Conservation (phyloP, 2,113 vertebrate genomes). For the Prietella phreatophila region DNA sequence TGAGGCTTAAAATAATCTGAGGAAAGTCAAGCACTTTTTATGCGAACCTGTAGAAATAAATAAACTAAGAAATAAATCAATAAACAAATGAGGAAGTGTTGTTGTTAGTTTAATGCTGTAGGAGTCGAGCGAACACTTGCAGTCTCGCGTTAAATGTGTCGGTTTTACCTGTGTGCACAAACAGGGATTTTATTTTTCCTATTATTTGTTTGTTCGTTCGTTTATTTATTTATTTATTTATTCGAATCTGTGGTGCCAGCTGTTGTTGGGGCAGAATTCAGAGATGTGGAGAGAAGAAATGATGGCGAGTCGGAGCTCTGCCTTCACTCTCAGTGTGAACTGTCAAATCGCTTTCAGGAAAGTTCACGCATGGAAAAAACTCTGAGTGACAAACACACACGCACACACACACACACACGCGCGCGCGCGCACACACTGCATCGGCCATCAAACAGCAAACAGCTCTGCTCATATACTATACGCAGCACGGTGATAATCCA, state of each 20-base stretch:
- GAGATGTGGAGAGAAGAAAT: not conserved
- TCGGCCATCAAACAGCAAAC: not conserved
- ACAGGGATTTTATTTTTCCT: not conserved
- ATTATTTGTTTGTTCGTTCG: slow-evolving; percentile 57
- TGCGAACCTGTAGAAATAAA: not conserved
- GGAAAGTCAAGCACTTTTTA: slow-evolving; percentile 31
- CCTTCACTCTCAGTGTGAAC: slow-evolving; percentile 59
- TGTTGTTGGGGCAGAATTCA: slow-evolving; percentile 62
- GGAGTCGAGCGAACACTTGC: not conserved
- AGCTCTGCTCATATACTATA: not conserved
- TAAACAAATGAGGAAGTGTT: slow-evolving; percentile 17
- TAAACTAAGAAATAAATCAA: not conserved
- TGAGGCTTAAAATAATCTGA: slow-evolving; percentile 35
- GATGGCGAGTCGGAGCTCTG: slow-evolving; percentile 66
- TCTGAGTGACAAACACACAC: slow-evolving; percentile 44
- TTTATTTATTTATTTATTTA: slow-evolving; percentile 48
- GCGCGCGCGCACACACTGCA: not conserved
- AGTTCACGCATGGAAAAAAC: slow-evolving; percentile 61
- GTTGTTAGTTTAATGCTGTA: slow-evolving; percentile 1
- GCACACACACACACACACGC: slow-evolving; percentile 12
- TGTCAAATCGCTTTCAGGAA: slow-evolving; percentile 73
- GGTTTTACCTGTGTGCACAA: not conserved
- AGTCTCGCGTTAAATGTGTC: not conserved
- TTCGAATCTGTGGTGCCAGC: slow-evolving; percentile 69
- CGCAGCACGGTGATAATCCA: not conserved